Evolutionary conservation across 2,888 invertebrate species (phyloP).

Genomic region (Agonum fuliginosum): DNA sequence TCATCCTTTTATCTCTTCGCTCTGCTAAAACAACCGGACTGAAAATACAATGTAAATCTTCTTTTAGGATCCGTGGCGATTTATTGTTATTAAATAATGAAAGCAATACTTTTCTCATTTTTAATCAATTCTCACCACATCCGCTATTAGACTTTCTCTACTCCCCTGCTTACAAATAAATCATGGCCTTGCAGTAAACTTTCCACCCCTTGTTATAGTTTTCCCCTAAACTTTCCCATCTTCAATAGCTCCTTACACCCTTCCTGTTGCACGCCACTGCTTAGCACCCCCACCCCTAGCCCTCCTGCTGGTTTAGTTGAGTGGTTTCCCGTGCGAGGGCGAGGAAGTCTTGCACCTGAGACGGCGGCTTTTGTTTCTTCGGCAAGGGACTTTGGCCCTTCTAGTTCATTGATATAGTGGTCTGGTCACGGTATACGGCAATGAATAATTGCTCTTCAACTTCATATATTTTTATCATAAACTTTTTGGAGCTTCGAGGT

Average conservation of each 20-base stretch:
- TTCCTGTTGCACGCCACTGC: background rate
- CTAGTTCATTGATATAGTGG: background rate
- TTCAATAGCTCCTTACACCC: background rate
- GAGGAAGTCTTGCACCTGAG: conserved; percentile 59
- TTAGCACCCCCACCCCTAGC: background rate
- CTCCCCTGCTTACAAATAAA: no score
- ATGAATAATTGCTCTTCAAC: conserved; percentile 55
- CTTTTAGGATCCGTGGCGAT: no score
- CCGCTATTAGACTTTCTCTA: no score
- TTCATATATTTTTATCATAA: conserved; percentile 57
- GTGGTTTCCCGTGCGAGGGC: conserved; percentile 53
- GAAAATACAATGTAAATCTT: no score
- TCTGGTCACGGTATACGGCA: background rate
- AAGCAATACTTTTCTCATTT: no score
- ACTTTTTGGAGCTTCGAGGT: background rate
- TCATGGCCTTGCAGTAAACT: no score
- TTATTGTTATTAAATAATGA: no score
- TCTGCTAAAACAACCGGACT: no score
- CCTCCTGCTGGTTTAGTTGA: conserved; percentile 53
- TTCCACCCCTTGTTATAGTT: no score
- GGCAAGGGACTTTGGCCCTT: conserved; percentile 20
- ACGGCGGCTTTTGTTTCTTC: conserved; percentile 40
- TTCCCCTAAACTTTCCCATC: background rate
- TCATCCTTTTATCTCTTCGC: no score
- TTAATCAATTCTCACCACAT: no score